Base-by-base conservation (phyloP, 2,113 vertebrate species). In the Clupea harengus region DNA sequence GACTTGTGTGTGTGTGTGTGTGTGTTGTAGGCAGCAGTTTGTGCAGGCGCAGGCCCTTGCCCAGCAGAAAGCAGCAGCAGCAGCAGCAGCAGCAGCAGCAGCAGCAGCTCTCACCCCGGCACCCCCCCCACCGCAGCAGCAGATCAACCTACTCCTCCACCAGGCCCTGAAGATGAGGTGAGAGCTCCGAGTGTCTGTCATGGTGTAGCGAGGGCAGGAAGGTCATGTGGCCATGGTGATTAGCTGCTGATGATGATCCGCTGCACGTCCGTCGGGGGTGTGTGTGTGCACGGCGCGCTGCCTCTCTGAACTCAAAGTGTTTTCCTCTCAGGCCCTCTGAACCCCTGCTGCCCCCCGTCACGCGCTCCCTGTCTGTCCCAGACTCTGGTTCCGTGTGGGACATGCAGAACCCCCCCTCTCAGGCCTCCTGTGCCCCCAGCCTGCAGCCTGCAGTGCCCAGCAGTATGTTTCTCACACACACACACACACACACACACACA, bases 351-450 rank as follows among this genome's bases (percentile, higher is more conserved):
- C 96, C 98, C 50, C 95, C 98, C 81, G 97, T 99, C 86, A 96
- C 97, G 50, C 96, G 97, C 45, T 95, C 97, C 91, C 93, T 99
- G 92, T 96, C 98, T 45, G 97, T 99, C 91, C 95, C 97, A 89
- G 98, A 99, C 90, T 96, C 96, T 83, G 95, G 95, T 88, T 99
- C 98, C 87, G 96, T 99, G 89, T 99, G 98, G 98, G 98, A 99
- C 91, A 97, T 98, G 92, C 97, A 98, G 90, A 96, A 97, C 88
- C 45, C 95, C 11, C 92, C 97, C 80, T 95, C 97, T 88, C 98
- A 98, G 85, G 95, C 96, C 54, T 93, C 96, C 91, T 96, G 96
- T 95, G 95, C 93, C 85, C 87, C 93, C 85, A 95, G 90, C 90
- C 87, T 95, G 72, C 93, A 91, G 87, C 93, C 92, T 82, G 86